These are phyloP conservation scores for Ostrea edulis DNA, from an alignment of 1,140 invertebrate species.

Conservation along the genomic window DNA sequence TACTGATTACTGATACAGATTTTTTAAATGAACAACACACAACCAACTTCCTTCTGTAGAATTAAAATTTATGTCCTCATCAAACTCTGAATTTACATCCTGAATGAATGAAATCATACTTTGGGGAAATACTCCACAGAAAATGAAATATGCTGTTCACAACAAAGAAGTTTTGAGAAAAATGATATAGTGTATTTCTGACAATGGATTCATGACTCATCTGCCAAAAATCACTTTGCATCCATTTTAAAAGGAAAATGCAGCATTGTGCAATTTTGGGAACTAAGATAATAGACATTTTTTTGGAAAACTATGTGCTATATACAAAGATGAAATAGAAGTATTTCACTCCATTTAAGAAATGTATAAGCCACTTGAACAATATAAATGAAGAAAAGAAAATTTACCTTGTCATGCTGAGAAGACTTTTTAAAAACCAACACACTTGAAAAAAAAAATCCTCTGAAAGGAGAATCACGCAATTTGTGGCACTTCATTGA, in stretches of 20 bases:
- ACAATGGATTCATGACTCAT: slow-evolving; percentile 3
- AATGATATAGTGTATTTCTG: neutral
- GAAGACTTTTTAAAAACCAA: neutral
- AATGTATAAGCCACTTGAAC: too few species aligned
- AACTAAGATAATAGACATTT: neutral
- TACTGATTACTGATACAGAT: neutral
- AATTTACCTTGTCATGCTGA: slow-evolving; percentile 16
- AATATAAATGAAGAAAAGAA: neutral
- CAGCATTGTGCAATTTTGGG: neutral
- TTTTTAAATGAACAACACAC: neutral
- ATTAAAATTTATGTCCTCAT: neutral
- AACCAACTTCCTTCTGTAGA: neutral
- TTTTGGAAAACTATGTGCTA: neutral
- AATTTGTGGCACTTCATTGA: neutral
- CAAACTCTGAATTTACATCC: neutral
- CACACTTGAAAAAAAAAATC: neutral
- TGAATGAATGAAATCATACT: neutral
- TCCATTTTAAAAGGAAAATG: slow-evolving; percentile 2
- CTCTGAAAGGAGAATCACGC: neutral
- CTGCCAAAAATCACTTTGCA: neutral
- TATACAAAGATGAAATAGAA: neutral
- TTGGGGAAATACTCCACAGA: neutral
- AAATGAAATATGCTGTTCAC: neutral
- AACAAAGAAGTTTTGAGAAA: neutral
- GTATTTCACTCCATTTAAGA: too few species aligned